These are phyloP conservation scores for Ornithoptera priamus DNA, from an alignment of 2,888 invertebrate genomes.

Conservation along the genomic window DNA sequence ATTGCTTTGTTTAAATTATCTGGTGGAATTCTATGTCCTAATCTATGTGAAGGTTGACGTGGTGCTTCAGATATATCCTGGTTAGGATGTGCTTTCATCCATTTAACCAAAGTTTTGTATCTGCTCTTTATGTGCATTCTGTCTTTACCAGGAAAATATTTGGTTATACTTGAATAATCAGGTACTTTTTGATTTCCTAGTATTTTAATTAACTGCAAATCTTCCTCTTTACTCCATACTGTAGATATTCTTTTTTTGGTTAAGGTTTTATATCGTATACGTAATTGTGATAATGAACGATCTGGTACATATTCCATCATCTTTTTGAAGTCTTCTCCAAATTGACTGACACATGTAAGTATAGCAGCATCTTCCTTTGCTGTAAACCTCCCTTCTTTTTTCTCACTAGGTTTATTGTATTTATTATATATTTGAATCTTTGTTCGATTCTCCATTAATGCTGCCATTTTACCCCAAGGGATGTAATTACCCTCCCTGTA, in stretches of 20 bases:
- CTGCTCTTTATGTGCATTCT: constrained; percentile 59
- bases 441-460: constrained; percentile 81
- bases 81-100: constrained; percentile 72
- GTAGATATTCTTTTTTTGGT: constrained; percentile 61
- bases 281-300: constrained; percentile 81
- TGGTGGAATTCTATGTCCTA: constrained; percentile 50
- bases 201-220: constrained; percentile 77
- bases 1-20: constrained; percentile 58
- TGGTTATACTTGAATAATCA: constrained; percentile 69
- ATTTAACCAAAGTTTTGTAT: constrained; percentile 66
- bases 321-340: constrained; percentile 82
- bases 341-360: constrained; percentile 80
- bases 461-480: constrained; percentile 86
- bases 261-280: constrained; percentile 79
- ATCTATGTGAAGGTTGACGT: constrained; percentile 55
- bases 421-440: constrained; percentile 84
- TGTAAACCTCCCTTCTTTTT: constrained; percentile 82
- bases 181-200: constrained; percentile 69
- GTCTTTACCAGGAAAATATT: constrained; percentile 75
- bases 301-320: constrained; percentile 80
- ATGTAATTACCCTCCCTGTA: constrained; percentile 83
- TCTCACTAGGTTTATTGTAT: constrained; percentile 59
- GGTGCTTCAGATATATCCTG: constrained; percentile 57
- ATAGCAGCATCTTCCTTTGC: constrained; percentile 84
- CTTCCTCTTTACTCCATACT: constrained; percentile 82